Evolutionary conservation across 2,888 invertebrate species (phyloP).

Genomic region (Drosophila quinaria): DNA sequence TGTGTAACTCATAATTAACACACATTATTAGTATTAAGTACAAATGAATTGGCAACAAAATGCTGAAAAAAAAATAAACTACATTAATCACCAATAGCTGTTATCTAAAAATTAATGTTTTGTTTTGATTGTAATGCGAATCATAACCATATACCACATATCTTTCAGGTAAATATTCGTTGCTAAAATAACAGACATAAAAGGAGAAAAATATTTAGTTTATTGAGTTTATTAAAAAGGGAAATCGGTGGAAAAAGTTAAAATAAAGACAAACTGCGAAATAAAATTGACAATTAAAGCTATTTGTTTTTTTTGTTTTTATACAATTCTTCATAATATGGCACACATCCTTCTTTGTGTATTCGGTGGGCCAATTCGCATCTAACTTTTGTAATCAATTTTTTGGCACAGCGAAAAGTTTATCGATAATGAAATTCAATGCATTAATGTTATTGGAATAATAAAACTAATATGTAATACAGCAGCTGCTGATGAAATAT

Average conservation of each 20-base stretch:
- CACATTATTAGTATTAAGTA: slow-evolving; percentile 25
- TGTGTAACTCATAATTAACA: slow-evolving; percentile 34
- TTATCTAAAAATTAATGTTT: slow-evolving; percentile 1
- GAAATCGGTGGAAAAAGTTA: no score
- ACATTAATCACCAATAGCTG: slow-evolving; percentile 30
- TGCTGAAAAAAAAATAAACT: slow-evolving; percentile 9
- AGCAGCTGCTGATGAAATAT: slow-evolving; percentile 78
- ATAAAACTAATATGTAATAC: slow-evolving; percentile 76
- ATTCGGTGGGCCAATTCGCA: not conserved
- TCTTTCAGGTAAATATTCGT: slow-evolving; percentile 4
- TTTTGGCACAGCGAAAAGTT: slow-evolving; percentile 55
- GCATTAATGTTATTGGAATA: slow-evolving; percentile 78
- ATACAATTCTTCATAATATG: no score
- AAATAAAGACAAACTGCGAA: no score
- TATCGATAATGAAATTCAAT: slow-evolving; percentile 77
- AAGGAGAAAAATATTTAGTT: no score
- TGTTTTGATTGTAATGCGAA: slow-evolving; percentile 12
- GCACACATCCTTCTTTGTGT: not conserved
- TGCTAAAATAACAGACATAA: no score
- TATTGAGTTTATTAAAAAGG: no score
- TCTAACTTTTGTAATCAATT: slow-evolving; percentile 54
- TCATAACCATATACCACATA: slow-evolving; percentile 23
- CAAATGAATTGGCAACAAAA: slow-evolving; percentile 10
- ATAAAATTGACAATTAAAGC: no score
- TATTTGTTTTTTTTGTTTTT: no score